Base-by-base conservation (phyloP, 2,888 invertebrate genomes). In the Leptopterna dolabrata region DNA sequence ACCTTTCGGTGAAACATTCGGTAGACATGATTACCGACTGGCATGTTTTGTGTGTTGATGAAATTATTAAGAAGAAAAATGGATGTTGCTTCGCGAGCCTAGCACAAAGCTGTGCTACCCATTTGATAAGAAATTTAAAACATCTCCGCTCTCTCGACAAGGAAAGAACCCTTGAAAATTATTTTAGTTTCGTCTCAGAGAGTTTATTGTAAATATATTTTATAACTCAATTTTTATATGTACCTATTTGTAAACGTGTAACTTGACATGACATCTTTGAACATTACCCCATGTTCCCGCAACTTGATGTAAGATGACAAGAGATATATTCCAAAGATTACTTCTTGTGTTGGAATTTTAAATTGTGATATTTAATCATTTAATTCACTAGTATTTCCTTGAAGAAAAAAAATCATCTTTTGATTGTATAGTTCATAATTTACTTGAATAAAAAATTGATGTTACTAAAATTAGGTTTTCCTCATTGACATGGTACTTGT, bases 161-260 rank as follows among this genome's bases (percentile, higher is more conserved):
- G 70, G 19, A 73, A 73, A 30, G 36, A n/a, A 73, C 14, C 19
- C 73, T 29, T 73, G 29, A 78, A 78, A 78, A 78, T 78, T 71
- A 41, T 83, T 83, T 83, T 83, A 24, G 30, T 30, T 85, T 76
- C 30, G 27, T 85, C 55, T 85, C 76, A 73, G 47, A 85, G 85
- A 85, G 76, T 85, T 83, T 85, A 76, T 73, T 85, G 85, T 85
- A 85, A 41, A 83, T 83, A 85, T 85, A 85, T 85, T 85, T 85
- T 85, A 73, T 85, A 85, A 47, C 71, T 83, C 85, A 76, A 85
- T 85, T 85, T 85, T 85, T 85, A 47, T 85, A 85, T 85, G 85
- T 85, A n/a, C n/a, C n/a, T n/a, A 85, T 36, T 85, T 85, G 45
- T 85, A 73, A 81, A 41, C 63, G 83, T 83, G 51, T 47, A 76